phyloP scores from a whole-genome alignment of 2,113 vertebrate genomes.

The Hemiprocne comata region DNA sequence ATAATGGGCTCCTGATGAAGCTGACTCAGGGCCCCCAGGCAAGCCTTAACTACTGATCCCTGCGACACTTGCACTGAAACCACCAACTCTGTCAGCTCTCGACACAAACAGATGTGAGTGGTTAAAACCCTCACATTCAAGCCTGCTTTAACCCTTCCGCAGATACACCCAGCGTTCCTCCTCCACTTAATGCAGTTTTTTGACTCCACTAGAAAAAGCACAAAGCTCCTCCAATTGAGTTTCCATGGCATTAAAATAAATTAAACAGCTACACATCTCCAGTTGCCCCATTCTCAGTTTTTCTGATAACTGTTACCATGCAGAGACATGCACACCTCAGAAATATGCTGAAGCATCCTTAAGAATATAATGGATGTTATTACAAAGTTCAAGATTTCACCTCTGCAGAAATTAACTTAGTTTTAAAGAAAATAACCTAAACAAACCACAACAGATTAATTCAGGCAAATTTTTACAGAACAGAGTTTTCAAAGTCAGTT shows the following conservation, averaged over 20 bases:
- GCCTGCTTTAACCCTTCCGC: background rate
- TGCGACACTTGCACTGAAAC: background rate
- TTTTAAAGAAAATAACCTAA: background rate
- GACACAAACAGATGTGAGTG: background rate
- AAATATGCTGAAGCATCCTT: background rate
- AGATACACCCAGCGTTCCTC: background rate
- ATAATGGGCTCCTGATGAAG: background rate
- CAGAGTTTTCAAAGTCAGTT: background rate
- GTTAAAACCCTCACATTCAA: background rate
- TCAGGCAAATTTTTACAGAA: background rate
- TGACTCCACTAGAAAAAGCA: background rate
- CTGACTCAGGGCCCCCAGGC: background rate
- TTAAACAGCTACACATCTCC: background rate
- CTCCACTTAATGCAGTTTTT: background rate
- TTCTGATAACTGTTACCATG: background rate
- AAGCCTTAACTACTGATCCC: background rate
- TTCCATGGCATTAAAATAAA: background rate
- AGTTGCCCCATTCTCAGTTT: background rate
- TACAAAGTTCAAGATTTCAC: background rate
- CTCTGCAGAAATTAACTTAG: background rate
- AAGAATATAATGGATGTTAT: background rate
- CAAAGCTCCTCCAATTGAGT: background rate
- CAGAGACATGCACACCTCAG: background rate
- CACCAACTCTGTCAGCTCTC: background rate
- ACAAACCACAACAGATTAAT: accelerated